phyloP scores from a whole-genome alignment of 2,113 vertebrate genomes.

The Diadophis punctatus region DNA sequence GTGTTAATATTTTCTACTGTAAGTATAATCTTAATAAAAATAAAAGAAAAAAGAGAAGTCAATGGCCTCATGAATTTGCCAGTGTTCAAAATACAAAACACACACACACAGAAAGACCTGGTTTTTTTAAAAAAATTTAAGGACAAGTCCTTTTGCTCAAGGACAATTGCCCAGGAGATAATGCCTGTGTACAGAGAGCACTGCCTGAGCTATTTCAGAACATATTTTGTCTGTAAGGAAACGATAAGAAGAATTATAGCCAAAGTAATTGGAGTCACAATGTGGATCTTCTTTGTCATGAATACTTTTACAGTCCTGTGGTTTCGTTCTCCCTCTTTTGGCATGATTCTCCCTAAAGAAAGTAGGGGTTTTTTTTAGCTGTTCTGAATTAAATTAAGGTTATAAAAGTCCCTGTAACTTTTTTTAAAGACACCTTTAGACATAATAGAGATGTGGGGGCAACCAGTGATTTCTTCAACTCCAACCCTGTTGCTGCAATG shows the following conservation, averaged over 20 bases:
- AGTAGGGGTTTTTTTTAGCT: not conserved
- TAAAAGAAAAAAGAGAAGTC: not conserved
- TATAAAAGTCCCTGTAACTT: not conserved
- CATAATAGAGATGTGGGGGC: not conserved
- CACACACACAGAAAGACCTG: not conserved
- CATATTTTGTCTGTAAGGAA: not conserved
- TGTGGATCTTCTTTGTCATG: not conserved
- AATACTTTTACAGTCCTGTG: not conserved
- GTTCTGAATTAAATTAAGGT: not conserved
- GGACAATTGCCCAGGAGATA: not conserved
- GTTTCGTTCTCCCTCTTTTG: not conserved
- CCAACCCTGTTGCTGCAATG: not conserved
- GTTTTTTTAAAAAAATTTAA: not conserved
- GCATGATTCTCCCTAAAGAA: not conserved
- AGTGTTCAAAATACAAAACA: not conserved
- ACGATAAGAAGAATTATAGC: not conserved
- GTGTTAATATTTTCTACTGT: not conserved
- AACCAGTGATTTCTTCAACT: not conserved
- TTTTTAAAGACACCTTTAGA: not conserved
- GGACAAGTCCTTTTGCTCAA: not conserved
- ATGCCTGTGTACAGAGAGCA: not conserved
- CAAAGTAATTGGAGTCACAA: not conserved
- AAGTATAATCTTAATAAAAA: not conserved
- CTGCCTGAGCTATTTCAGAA: not conserved
- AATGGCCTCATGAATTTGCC: not conserved